Base-by-base conservation (phyloP, 1,140 invertebrate species). In the Lucilia cuprina region DNA sequence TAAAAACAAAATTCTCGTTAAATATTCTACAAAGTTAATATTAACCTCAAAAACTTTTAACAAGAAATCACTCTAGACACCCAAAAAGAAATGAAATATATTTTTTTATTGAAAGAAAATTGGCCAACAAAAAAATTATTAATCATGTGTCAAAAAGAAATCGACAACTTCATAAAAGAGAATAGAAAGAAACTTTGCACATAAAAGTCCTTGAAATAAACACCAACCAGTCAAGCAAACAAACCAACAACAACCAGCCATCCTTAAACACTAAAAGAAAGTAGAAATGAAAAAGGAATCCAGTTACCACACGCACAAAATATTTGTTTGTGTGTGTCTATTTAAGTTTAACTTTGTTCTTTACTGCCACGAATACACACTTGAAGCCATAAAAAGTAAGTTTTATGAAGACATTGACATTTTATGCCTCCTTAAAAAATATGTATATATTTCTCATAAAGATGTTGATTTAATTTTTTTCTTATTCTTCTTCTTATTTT, bases 171-270 rank as follows among this genome's bases (percentile, higher is more conserved):
- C 12, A 25, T 70, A 70, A 70, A 60, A 60, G 14, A n/a, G 21
- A 70, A 70, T 2, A 30, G 25, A 30, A 30, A 30, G 25, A 30
- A 70, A 21, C 19, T 70, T 21, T 70, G 4, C 9, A 19, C 65
- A 21, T 70, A 70, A 70, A 70, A 70, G 65, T 70, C 65, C 65
- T 70, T 70, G 65, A 70, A 70, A 70, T 70, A 70, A 70, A 70
- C 55, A 60, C 55, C 55, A 17, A n/a, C 25, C 25, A 30, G 25
- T 30, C 25, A 30, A 30, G 25, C 25, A 30, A 60, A 17, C 55
- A 41, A 60, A 14, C 55, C 13, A 14, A 1, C 55, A 60, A 7
- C 55, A 60, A 14, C 14, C 55, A 60, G 55, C 55, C 55, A 60
- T 60, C 55, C 14, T n/a, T 70, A 70, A 21, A 70, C 65, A 21